phyloP scores from a whole-genome alignment of 1,140 invertebrate genomes.

The Orussus abietinus region DNA sequence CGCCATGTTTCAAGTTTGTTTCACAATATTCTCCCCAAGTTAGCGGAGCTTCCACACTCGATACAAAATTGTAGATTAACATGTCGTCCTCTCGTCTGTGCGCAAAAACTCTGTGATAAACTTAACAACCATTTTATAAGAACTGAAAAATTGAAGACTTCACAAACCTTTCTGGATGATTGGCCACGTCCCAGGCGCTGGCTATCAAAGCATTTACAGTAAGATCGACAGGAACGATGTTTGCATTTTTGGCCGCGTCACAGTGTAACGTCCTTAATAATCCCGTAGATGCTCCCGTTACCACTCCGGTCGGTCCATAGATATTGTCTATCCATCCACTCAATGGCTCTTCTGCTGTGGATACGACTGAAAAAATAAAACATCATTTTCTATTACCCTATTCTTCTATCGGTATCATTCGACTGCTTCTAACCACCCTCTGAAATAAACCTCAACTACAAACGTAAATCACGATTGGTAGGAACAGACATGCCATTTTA shows the following conservation, averaged over 20 bases:
- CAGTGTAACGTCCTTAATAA: slow-evolving; percentile 64
- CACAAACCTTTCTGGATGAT: slow-evolving; percentile 29
- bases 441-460: too few relatives aligned
- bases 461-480: too few relatives aligned
- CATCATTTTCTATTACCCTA: too few relatives aligned
- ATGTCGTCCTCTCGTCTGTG: slow-evolving; percentile 49
- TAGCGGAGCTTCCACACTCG: slow-evolving; percentile 63
- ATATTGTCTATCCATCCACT: slow-evolving; percentile 78
- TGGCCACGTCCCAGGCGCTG: slow-evolving; percentile 65
- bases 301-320: slow-evolving; percentile 68
- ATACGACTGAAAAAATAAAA: slow-evolving; percentile 57
- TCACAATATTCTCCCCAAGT: slow-evolving; percentile 62
- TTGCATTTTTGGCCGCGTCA: slow-evolving; percentile 57
- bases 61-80: slow-evolving; percentile 70
- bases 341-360: slow-evolving; percentile 66
- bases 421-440: too few relatives aligned
- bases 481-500: too few relatives aligned
- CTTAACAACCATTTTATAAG: too few relatives aligned
- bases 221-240: slow-evolving; percentile 77
- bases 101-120: too few relatives aligned
- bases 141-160: slow-evolving; percentile 5
- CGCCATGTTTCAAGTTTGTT: slow-evolving; percentile 49
- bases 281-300: slow-evolving; percentile 59
- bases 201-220: slow-evolving; percentile 73
- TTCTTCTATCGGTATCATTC: too few relatives aligned